Conservation (phyloP, 2,113 vertebrate species). For the Podocnemis expansa region DNA sequence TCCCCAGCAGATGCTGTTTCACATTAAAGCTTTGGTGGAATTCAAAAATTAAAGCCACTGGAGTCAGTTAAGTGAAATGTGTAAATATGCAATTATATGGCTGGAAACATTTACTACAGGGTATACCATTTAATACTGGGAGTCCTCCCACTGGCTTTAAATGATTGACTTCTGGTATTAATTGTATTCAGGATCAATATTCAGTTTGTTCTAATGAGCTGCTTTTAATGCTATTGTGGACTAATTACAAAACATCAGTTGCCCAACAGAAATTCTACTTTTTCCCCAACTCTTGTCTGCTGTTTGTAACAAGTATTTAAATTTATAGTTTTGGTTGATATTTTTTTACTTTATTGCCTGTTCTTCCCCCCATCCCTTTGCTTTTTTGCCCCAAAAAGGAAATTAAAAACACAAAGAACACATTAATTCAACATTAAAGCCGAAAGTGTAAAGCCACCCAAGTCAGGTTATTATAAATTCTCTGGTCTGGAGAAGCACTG, state of each 20-base stretch:
- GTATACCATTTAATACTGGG: fast-evolving
- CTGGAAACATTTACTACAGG: neutral
- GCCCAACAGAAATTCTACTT: fast-evolving
- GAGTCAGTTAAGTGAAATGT: neutral
- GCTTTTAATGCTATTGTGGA: neutral
- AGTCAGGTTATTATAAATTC: neutral
- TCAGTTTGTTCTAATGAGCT: neutral
- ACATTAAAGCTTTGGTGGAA: constrained; percentile 28
- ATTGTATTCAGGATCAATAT: neutral
- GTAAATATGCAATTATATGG: neutral
- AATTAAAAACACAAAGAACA: neutral
- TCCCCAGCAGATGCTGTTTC: constrained; percentile 48
- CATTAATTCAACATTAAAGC: neutral
- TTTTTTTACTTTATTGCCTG: neutral
- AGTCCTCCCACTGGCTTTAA: neutral
- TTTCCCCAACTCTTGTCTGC: neutral
- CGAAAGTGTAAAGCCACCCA: neutral
- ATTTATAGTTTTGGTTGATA: neutral
- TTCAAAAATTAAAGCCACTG: constrained; percentile 11
- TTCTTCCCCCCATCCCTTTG: neutral
- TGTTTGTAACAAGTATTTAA: fast-evolving
- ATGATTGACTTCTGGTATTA: neutral
- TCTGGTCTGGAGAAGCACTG: neutral
- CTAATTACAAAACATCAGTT: neutral
- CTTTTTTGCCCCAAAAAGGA: neutral